Evolutionary conservation across 1,140 invertebrate species (phyloP).

Genomic region (Ditylenchus dipsaci): DNA sequence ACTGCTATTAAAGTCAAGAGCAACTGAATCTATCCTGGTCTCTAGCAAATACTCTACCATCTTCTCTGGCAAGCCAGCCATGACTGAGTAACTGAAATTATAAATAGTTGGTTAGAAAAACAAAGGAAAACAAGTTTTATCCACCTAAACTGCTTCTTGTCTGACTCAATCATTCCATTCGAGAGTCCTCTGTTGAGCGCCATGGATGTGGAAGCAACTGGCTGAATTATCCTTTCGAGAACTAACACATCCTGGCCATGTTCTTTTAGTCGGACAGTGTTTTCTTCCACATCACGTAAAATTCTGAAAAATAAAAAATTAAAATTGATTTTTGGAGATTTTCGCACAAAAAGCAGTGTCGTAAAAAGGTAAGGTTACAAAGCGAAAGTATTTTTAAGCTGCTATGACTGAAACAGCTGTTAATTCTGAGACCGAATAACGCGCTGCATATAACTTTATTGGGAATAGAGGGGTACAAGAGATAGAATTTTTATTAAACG

Average conservation of each 20-base stretch:
- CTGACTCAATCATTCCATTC: neutral
- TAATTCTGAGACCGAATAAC: no score
- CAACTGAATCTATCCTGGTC: constrained; percentile 65
- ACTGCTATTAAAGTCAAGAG: constrained; percentile 47
- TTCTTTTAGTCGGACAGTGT: constrained; percentile 79
- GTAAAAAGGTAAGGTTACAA: neutral
- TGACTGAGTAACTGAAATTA: constrained; percentile 72
- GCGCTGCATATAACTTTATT: no score
- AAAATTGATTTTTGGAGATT: neutral
- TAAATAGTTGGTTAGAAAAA: constrained; percentile 19
- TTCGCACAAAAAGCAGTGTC: no score
- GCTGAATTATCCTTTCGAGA: constrained; percentile 63
- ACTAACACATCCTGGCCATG: constrained; percentile 79
- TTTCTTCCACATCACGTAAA: constrained; percentile 76
- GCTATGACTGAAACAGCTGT: no score
- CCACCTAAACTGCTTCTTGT: constrained; percentile 1
- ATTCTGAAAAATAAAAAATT: constrained; percentile 40
- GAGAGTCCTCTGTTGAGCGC: neutral
- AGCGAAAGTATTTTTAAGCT: no score
- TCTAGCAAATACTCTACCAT: constrained; percentile 81
- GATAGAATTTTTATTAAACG: no score
- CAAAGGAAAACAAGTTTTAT: neutral
- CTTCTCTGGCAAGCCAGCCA: constrained; percentile 80
- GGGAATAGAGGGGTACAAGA: no score
- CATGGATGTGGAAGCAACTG: neutral